These are phyloP conservation scores for Resseliella maxima DNA, from an alignment of 2,888 invertebrate genomes.

Conservation along the genomic window DNA sequence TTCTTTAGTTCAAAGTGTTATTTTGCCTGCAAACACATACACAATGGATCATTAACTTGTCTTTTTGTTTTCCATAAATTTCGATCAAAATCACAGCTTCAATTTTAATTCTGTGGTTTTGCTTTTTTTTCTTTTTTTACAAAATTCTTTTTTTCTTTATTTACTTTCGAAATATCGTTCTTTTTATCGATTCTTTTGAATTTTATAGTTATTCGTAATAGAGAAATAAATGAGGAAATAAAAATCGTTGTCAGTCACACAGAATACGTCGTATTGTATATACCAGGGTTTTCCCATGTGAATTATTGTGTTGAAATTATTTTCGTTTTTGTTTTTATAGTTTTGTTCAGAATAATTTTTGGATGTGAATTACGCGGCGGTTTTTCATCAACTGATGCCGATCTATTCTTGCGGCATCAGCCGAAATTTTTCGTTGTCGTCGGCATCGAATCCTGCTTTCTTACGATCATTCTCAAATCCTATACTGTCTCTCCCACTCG, in stretches of 20 bases:
- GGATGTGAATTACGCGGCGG: conserved; percentile 9
- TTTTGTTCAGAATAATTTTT: not conserved
- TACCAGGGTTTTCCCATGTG: not conserved
- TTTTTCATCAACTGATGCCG: conserved; percentile 29
- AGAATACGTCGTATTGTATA: not conserved
- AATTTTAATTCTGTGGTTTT: too few relatives aligned
- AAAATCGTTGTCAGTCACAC: not conserved
- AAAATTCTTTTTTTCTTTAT: not conserved
- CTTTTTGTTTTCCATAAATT: not conserved
- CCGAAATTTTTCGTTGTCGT: conserved; percentile 1
- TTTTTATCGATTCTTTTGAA: not conserved
- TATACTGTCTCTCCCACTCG: too few relatives aligned
- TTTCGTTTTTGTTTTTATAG: not conserved
- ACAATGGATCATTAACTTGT: not conserved
- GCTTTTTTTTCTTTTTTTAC: not conserved
- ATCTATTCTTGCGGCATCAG: not conserved
- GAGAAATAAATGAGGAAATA: not conserved
- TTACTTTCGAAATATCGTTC: not conserved
- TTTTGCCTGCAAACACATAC: not conserved
- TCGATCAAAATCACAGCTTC: not conserved
- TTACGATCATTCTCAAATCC: too few relatives aligned
- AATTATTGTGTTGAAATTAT: not conserved
- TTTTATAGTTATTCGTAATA: not conserved
- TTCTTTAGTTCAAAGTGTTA: not conserved
- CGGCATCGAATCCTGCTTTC: not conserved